Conservation (phyloP, 30 jellyfish, hydroid and myxozoan genomes). For the Clytia hemisphaerica region DNA sequence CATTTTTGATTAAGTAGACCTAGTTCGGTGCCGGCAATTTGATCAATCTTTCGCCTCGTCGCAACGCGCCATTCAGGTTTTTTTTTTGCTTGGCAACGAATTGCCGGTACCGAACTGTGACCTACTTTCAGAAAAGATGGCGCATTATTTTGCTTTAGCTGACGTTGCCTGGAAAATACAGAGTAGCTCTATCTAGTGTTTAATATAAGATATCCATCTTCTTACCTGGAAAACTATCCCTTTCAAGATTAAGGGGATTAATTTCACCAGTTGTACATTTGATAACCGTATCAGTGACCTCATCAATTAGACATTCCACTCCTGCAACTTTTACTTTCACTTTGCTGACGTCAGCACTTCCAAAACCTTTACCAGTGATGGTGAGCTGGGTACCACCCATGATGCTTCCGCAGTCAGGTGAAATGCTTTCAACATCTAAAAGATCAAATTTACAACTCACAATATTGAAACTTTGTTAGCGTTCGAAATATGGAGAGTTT, state of each 20-base stretch:
- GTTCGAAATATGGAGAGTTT: no score
- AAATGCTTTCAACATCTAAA: slow-evolving; percentile 48
- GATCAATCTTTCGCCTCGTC: no score
- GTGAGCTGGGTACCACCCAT: slow-evolving; percentile 70
- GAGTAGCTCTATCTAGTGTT: no score
- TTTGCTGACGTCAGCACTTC: slow-evolving; percentile 21
- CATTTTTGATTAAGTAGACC: no score
- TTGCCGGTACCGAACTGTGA: no score
- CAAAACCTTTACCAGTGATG: slow-evolving; percentile 53
- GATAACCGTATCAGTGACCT: slow-evolving; percentile 37
- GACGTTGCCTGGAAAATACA: no score
- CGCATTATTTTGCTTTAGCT: no score
- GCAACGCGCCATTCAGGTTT: no score
- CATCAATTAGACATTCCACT: slow-evolving; percentile 52
- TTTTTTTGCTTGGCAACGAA: no score
- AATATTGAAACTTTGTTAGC: not conserved
- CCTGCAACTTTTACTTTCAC: slow-evolving; percentile 69
- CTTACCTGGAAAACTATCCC: slow-evolving; percentile 74
- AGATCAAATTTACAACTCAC: no score
- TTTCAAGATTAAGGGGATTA: slow-evolving; percentile 25
- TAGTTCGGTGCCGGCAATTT: no score
- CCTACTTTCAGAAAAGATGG: no score
- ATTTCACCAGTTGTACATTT: slow-evolving; percentile 73
- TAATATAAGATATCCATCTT: not conserved
- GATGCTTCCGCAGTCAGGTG: slow-evolving; percentile 68